Evolutionary conservation across 1,140 invertebrate species (phyloP).

Genomic region (Pogonomyrmex californicus): DNA sequence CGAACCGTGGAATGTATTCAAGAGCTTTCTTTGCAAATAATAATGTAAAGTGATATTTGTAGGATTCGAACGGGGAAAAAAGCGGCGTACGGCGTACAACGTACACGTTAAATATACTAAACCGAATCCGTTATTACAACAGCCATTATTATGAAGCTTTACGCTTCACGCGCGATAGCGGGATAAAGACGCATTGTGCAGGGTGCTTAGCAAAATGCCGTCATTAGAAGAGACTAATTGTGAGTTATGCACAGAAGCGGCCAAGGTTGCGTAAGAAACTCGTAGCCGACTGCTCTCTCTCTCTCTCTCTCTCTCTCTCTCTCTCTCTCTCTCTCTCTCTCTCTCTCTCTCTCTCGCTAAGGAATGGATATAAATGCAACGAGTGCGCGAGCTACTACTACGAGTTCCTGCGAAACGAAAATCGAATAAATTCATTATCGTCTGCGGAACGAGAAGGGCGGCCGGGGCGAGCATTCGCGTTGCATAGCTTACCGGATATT

Average conservation of each 20-base stretch:
- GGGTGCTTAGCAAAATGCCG: constrained; percentile 59
- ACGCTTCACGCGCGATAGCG: constrained; percentile 53
- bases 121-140: constrained; percentile 49
- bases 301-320: no score
- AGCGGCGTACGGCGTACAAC: not conserved
- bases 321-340: not conserved
- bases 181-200: constrained; percentile 60
- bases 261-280: constrained; percentile 57
- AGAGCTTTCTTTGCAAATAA: constrained; percentile 41
- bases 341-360: not conserved
- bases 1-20: constrained; percentile 30
- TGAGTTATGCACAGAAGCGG: constrained; percentile 73
- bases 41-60: constrained; percentile 57
- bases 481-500: constrained; percentile 57
- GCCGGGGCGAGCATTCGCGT: constrained; percentile 36
- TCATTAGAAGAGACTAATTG: constrained; percentile 77
- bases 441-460: constrained; percentile 33
- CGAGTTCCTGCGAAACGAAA: constrained; percentile 29
- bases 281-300: constrained; percentile 52
- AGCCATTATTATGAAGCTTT: constrained; percentile 41
- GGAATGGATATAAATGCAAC: constrained; percentile 47
- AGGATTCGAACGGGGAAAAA: not conserved
- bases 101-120: constrained; percentile 41
- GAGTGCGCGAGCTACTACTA: not conserved
- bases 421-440: constrained; percentile 63